Conservation (phyloP, 1,140 invertebrate genomes). For the Euwallacea fornicatus region DNA sequence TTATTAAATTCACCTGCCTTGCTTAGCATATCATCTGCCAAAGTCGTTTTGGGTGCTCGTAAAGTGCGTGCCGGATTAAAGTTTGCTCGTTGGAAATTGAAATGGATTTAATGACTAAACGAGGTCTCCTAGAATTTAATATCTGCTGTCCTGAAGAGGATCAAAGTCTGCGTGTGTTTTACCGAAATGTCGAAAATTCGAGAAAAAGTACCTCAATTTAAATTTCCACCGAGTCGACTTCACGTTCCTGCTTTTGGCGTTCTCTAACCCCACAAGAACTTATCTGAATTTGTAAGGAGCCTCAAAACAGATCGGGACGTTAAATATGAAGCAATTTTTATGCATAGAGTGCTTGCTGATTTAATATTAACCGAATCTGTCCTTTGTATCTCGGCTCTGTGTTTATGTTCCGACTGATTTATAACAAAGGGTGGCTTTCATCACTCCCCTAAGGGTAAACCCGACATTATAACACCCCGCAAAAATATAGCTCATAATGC, state of each 20-base stretch:
- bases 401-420: constrained; percentile 43
- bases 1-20: constrained; percentile 29
- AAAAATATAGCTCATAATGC: constrained; percentile 51
- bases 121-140: neutral
- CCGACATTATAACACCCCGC: constrained; percentile 40
- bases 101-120: neutral
- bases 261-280: too few relatives aligned
- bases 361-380: constrained; percentile 29
- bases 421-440: constrained; percentile 44
- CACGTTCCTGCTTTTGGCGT: too few relatives aligned
- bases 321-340: constrained; percentile 22
- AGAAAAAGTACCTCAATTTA: neutral
- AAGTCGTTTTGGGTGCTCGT: constrained; percentile 2
- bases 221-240: neutral
- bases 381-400: constrained; percentile 16
- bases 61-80: constrained; percentile 4
- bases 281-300: neutral
- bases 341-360: constrained; percentile 14
- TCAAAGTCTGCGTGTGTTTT: neutral
- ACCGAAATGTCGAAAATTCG: neutral
- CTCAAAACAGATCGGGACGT: neutral
- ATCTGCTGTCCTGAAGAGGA: neutral
- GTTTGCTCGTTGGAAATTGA: constrained; percentile 2
- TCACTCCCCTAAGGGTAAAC: constrained; percentile 41
- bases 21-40: constrained; percentile 24